phyloP scores from a whole-genome alignment of 2,888 invertebrate genomes.

The Pterostichus madidus region DNA sequence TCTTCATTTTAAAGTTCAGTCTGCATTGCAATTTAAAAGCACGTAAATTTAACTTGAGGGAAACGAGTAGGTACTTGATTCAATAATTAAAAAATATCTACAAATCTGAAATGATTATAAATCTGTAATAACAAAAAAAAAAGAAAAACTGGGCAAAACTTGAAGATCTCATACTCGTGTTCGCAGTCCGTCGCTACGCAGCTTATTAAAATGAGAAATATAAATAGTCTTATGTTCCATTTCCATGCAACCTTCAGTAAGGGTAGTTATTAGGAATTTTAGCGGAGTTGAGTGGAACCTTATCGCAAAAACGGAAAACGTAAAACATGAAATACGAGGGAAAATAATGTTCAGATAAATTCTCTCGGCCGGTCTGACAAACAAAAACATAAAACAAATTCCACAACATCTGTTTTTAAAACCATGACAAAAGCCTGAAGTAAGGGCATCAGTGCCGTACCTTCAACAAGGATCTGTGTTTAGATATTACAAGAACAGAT shows the following conservation, averaged over 20 bases:
- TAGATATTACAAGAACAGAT: no score
- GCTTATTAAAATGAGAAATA: slow-evolving; percentile 15
- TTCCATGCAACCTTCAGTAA: not conserved
- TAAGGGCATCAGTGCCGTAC: not conserved
- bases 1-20: slow-evolving; percentile 3
- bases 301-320: slow-evolving; percentile 46
- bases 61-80: not conserved
- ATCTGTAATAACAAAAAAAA: slow-evolving; percentile 7
- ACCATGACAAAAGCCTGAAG: slow-evolving; percentile 17
- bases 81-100: slow-evolving; percentile 4
- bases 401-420: slow-evolving; percentile 45
- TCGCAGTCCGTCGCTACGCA: not conserved
- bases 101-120: slow-evolving; percentile 7
- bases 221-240: slow-evolving; percentile 1
- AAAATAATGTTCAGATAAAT: slow-evolving; percentile 44
- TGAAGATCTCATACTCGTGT: no score
- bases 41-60: not conserved
- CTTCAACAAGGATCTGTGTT: not conserved
- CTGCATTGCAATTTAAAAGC: slow-evolving; percentile 18
- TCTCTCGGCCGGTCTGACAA: slow-evolving; percentile 32
- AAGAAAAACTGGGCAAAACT: not conserved
- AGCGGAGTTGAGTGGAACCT: slow-evolving; percentile 20
- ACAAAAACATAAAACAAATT: slow-evolving; percentile 47
- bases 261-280: slow-evolving; percentile 3
- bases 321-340: slow-evolving; percentile 39